Percentiles rank a stretch among this genome's conserved stretches.
These are phyloP conservation scores for Mastigias papua DNA, from an alignment of 30 jellyfish, hydroid and myxozoan species.

Conservation along the genomic window DNA sequence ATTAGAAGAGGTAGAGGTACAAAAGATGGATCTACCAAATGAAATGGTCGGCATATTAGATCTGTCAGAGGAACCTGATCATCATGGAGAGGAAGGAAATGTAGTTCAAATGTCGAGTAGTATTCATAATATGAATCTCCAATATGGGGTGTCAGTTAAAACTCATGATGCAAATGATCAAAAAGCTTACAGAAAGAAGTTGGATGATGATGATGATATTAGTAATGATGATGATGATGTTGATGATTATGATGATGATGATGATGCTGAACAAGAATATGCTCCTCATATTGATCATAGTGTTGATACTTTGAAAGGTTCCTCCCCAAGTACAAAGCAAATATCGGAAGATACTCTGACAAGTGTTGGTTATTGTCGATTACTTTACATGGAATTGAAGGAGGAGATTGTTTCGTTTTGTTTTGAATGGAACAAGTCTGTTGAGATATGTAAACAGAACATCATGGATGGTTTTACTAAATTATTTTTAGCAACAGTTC, in stretches of 20 bases:
- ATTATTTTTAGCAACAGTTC: not conserved
- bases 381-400: not conserved
- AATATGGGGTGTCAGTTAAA: no score
- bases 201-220: no score
- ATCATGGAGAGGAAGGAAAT: not conserved
- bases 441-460: not conserved
- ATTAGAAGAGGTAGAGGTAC: conserved; percentile 15
- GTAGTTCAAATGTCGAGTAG: not conserved
- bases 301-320: not conserved
- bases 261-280: no score
- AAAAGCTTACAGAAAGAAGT: no score
- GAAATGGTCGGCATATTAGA: conserved; percentile 59
- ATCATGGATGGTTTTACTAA: not conserved
- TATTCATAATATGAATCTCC: not conserved
- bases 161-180: no score
- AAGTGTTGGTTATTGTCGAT: not conserved
- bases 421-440: not conserved
- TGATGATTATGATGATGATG: no score
- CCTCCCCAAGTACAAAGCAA: not conserved
- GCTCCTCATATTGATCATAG: no score
- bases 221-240: no score
- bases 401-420: not conserved
- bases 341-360: not conserved
- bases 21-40: not conserved
- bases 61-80: conserved; percentile 34